phyloP scores from a whole-genome alignment of 2,797 vertebrate species.

The Enteromius anoplus region DNA sequence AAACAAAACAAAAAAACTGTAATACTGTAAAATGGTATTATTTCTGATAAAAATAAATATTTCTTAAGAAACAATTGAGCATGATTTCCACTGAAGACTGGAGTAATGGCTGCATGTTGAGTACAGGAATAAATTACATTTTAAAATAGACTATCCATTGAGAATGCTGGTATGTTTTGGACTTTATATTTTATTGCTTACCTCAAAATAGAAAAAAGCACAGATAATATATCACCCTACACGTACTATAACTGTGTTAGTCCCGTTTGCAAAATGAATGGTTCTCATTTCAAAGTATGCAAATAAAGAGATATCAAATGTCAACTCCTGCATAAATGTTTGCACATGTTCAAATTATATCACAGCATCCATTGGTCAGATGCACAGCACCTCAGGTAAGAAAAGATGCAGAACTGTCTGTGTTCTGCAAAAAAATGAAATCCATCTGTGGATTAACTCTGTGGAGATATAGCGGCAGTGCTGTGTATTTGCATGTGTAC shows the following conservation, averaged over 20 bases:
- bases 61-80: not conserved
- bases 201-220: not conserved
- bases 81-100: not conserved
- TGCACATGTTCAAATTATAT: not conserved
- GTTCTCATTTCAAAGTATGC: not conserved
- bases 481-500: not conserved
- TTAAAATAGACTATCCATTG: not conserved
- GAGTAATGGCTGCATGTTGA: not conserved
- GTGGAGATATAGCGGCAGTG: not conserved
- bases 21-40: not conserved
- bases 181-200: not conserved
- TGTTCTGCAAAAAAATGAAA: slow-evolving; percentile 1
- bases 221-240: not conserved
- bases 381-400: not conserved
- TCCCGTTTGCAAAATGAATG: not conserved
- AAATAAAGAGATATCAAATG: slow-evolving; percentile 1
- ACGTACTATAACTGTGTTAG: not conserved
- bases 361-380: not conserved
- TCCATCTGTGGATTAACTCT: not conserved
- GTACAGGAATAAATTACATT: not conserved
- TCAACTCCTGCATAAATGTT: not conserved
- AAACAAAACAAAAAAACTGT: not conserved
- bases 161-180: not conserved
- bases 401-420: not conserved
- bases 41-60: not conserved